Percentiles rank a stretch among this genome's conserved stretches.
Conservation (phyloP, 2,113 vertebrate genomes). For the Bujurquina vittata region DNA sequence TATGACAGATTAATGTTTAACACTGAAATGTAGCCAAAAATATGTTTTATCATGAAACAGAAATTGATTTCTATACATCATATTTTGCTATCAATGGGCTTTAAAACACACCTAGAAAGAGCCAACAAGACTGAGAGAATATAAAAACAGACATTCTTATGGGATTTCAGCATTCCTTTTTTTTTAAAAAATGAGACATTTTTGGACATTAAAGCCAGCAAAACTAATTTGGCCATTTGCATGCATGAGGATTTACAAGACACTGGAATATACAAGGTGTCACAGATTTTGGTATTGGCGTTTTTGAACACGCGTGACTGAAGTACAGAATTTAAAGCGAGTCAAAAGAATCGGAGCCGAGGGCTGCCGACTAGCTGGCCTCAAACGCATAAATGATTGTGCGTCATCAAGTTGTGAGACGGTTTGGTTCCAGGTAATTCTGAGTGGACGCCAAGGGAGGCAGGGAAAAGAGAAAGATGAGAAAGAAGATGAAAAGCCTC, state of each 20-base stretch:
- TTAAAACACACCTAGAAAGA: neutral
- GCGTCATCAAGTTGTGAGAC: slow-evolving; percentile 58
- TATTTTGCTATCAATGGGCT: neutral
- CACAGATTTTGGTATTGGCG: slow-evolving; percentile 14
- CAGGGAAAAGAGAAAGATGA: slow-evolving; percentile 65
- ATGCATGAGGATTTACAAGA: neutral
- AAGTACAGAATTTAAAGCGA: slow-evolving; percentile 41
- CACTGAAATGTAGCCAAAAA: neutral
- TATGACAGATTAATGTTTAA: neutral
- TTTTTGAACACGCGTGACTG: slow-evolving; percentile 13
- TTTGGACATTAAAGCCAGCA: slow-evolving; percentile 4
- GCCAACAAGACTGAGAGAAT: neutral
- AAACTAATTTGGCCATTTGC: slow-evolving; percentile 30
- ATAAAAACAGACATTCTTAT: neutral
- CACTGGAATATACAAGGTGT: neutral
- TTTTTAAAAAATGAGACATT: slow-evolving; percentile 6
- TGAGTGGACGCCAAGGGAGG: slow-evolving; percentile 66
- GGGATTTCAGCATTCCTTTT: neutral
- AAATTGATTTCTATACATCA: neutral
- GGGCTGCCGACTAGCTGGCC: slow-evolving; percentile 35
- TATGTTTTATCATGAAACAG: neutral
- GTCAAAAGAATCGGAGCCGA: slow-evolving; percentile 24
- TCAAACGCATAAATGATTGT: slow-evolving; percentile 48
- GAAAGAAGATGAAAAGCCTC: slow-evolving; percentile 78
- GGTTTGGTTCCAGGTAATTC: slow-evolving; percentile 68